phyloP scores from a whole-genome alignment of 2,888 invertebrate species.

The Acanthosepion esculentum region DNA sequence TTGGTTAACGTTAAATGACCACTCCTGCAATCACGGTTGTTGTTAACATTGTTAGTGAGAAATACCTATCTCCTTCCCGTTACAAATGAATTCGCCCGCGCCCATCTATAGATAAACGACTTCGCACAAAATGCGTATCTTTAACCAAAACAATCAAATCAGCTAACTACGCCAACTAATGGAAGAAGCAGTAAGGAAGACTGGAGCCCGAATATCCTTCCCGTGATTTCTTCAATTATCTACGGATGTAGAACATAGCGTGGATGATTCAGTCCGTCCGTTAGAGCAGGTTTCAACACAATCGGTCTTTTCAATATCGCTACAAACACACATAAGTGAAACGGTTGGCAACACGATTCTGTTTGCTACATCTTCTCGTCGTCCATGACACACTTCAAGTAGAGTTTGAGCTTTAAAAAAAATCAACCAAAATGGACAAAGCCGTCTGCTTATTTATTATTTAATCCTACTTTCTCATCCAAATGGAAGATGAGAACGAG shows the following conservation, averaged over 20 bases:
- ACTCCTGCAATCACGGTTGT: neutral
- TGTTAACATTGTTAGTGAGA: too few relatives aligned
- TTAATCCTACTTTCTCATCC: too few relatives aligned
- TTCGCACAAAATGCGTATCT: neutral
- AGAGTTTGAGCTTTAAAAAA: too few relatives aligned
- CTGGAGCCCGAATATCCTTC: neutral
- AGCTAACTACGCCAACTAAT: neutral
- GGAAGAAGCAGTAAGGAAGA: neutral
- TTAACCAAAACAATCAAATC: neutral
- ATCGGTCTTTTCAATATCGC: neutral
- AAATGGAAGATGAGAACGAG: too few relatives aligned
- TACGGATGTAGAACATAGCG: neutral
- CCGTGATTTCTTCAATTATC: neutral
- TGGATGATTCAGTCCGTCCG: neutral
- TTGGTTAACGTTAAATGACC: neutral
- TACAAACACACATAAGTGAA: slow-evolving; percentile 14
- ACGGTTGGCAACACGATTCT: neutral
- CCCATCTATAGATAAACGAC: neutral
- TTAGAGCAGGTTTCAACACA: neutral
- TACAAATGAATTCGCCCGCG: neutral
- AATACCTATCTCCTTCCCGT: neutral
- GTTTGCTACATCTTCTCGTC: neutral
- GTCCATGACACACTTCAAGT: too few relatives aligned
- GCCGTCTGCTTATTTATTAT: too few relatives aligned
- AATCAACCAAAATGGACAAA: too few relatives aligned